Base-by-base conservation (phyloP, 2,888 invertebrate genomes). In the Pandemis heparana region DNA sequence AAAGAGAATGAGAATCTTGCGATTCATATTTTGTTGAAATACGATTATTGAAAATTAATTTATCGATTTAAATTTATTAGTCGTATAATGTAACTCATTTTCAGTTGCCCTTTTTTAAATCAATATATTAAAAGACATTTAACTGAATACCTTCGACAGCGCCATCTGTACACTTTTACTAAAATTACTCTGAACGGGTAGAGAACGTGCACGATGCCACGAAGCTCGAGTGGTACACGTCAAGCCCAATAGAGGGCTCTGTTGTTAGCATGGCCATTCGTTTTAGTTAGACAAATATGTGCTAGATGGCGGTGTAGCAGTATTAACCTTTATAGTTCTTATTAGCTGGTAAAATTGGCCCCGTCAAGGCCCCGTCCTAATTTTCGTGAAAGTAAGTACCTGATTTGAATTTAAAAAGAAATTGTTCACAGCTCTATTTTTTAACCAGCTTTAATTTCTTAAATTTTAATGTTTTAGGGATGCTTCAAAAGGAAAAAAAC, bases 131-230 rank as follows among this genome's bases (percentile, higher is more conserved):
- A 51, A 65, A 65, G 10, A 38, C 6, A 5, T 5, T 38, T 10
- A 18, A 12, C 0, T 65, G 51, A 41, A n/a, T 14, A 5, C 16
- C 9, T 64, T n/a, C n/a, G 9, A 39, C 6, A 73, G 18, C 65
- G 74, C 74, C 74, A 74, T 60, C 74, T 74, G 38, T 53, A 7
- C 6, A 56, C 16, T 0, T 9, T 9, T 2, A 14, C 14, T 6
- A 8, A 53, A 18, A 53, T 18, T 18, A 18, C 53, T 3, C 18
- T 8, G 18, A 53, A 53, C 14, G 16, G 9, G 53, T 18, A 4
- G 8, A 18, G 18, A 16, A 53, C 53, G 18, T 53, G 18, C 9
- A 16, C 16, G 16, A 18, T n/a, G n/a, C 48, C n/a, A 16, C 16
- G 16, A 18, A 48, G n/a, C 48, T 14, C 48, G 53, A 9, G 18